Conservation (phyloP, 2,888 invertebrate species). For the Agriopis marginaria region DNA sequence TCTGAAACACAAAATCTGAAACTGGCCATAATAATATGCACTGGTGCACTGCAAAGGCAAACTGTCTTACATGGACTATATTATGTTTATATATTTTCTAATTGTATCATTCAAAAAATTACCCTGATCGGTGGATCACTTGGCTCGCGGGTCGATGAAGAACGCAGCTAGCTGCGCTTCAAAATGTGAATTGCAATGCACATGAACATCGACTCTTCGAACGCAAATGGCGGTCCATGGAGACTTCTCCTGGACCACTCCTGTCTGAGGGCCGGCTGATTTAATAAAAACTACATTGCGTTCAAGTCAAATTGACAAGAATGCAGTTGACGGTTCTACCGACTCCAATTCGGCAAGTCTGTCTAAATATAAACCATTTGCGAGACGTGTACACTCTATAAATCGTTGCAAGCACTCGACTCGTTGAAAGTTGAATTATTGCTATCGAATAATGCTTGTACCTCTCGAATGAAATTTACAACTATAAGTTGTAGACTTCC, state of each 20-base stretch:
- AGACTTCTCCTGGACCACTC: constrained; percentile 77
- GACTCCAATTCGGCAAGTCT: constrained; percentile 5
- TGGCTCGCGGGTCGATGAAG: constrained; percentile 79
- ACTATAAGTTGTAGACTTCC: constrained; percentile 11
- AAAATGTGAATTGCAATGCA: constrained; percentile 82
- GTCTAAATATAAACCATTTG: constrained; percentile 40
- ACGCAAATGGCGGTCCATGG: constrained; percentile 86
- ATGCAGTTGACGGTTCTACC: constrained; percentile 47
- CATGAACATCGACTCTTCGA: constrained; percentile 88
- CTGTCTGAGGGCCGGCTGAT: constrained; percentile 78
- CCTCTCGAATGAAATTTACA: constrained; percentile 19
- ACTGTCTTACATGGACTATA: too few species aligned
- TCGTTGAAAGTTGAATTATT: neutral
- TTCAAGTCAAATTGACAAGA: constrained; percentile 35
- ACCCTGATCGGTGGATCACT: constrained; percentile 86
- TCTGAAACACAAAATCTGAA: too few species aligned
- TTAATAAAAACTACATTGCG: constrained; percentile 44
- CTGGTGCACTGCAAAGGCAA: too few species aligned
- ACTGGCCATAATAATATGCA: too few species aligned
- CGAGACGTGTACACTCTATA: too few species aligned
- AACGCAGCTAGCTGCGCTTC: constrained; percentile 71
- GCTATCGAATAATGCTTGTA: too few species aligned
- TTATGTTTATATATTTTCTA: too few species aligned
- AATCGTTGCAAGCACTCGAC: too few species aligned
- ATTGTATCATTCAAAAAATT: constrained; percentile 38